Conservation (phyloP, 2,113 vertebrate genomes). For the Suricata suricatta region DNA sequence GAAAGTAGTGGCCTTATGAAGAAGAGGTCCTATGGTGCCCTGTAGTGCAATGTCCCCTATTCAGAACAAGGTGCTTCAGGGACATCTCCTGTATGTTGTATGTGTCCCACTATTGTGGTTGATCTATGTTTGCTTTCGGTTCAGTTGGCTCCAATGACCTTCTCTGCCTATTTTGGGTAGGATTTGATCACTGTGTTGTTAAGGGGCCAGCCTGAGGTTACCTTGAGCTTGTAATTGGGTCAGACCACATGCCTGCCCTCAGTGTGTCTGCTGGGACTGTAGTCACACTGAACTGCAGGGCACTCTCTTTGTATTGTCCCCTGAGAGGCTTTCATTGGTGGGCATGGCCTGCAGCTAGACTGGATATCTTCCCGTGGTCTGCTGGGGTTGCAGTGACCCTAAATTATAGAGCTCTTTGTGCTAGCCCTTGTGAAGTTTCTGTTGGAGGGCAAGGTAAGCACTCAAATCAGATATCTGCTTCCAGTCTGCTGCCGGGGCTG, state of each 20-base stretch:
- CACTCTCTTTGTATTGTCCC: background rate
- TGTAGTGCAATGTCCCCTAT: no score
- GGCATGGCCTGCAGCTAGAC: background rate
- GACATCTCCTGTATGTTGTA: no score
- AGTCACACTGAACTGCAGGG: background rate
- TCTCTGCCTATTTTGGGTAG: background rate
- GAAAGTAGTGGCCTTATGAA: no score
- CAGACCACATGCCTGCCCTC: background rate
- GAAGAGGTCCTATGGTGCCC: no score
- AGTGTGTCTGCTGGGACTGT: background rate
- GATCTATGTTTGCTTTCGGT: no score
- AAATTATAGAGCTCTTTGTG: background rate
- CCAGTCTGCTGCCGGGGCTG: background rate
- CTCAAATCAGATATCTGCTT: background rate
- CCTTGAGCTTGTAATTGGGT: background rate
- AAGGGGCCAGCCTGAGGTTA: background rate
- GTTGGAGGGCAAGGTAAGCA: background rate
- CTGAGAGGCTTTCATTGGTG: background rate
- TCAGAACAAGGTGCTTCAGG: no score
- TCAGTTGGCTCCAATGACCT: background rate
- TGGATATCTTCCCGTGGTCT: background rate
- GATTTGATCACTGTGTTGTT: background rate
- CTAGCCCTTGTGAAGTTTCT: background rate
- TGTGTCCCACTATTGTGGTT: no score
- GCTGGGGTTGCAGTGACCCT: background rate